Conservation (phyloP, 2,888 invertebrate genomes). For the Ophioninae sp. region DNA sequence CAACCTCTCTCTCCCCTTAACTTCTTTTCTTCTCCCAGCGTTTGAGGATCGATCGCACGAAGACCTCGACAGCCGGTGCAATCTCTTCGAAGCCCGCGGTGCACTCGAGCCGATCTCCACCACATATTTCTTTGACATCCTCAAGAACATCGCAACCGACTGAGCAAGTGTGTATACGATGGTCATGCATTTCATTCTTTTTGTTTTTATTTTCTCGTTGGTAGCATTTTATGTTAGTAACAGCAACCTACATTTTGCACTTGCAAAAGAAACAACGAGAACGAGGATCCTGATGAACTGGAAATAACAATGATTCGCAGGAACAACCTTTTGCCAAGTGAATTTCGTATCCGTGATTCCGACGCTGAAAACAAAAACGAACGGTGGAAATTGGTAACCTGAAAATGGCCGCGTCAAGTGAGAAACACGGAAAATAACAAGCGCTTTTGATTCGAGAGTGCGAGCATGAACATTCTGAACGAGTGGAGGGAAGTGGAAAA, state of each 20-base stretch:
- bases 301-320: neutral
- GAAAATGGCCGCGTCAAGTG: neutral
- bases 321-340: neutral
- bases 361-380: neutral
- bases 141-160: constrained; percentile 2
- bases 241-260: neutral
- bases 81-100: constrained; percentile 15
- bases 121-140: constrained; percentile 27
- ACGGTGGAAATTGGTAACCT: neutral
- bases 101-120: neutral
- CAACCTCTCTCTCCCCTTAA: neutral
- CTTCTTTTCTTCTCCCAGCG: constrained; percentile 4
- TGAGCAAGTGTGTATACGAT: neutral
- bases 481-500: neutral
- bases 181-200: neutral
- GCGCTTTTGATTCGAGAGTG: neutral
- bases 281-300: neutral
- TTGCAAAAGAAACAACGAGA: neutral
- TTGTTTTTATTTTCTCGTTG: neutral
- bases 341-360: neutral
- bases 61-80: constrained; percentile 12
- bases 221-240: neutral
- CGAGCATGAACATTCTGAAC: neutral
- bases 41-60: constrained; percentile 43
- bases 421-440: neutral